Evolutionary conservation across 2,888 invertebrate species (phyloP).

Genomic region (Troides aeacus): DNA sequence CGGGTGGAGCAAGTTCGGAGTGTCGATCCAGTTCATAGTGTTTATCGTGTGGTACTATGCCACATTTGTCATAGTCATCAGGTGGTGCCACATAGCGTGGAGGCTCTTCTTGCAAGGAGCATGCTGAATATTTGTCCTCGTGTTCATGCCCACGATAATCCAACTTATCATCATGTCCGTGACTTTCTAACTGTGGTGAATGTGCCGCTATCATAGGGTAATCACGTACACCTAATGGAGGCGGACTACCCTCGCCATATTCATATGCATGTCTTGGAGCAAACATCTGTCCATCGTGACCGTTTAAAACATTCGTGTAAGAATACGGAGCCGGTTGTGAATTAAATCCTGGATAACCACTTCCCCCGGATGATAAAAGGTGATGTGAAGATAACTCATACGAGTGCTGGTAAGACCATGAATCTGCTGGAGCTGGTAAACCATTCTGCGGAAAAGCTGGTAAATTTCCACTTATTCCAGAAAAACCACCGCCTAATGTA

Average conservation of each 20-base stretch:
- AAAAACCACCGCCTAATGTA: constrained; percentile 82
- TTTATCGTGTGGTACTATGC: constrained; percentile 71
- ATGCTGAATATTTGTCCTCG: constrained; percentile 72
- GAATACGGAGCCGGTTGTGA: constrained; percentile 80
- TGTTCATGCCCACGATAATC: constrained; percentile 70
- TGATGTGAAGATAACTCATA: constrained; percentile 89
- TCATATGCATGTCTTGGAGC: constrained; percentile 82
- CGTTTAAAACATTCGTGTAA: constrained; percentile 84
- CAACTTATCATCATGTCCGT: constrained; percentile 75
- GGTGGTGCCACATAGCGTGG: constrained; percentile 79
- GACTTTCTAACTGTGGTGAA: constrained; percentile 80
- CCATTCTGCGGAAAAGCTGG: constrained; percentile 81
- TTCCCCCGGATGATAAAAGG: constrained; percentile 84
- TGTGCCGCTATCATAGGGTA: constrained; percentile 84
- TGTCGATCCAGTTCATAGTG: constrained; percentile 73
- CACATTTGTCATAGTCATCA: constrained; percentile 82
- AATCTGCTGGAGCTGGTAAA: constrained; percentile 84
- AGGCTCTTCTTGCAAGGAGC: constrained; percentile 73
- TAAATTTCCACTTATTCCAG: constrained; percentile 70
- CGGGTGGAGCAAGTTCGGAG: constrained; percentile 65
- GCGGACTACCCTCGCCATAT: constrained; percentile 82
- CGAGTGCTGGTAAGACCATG: constrained; percentile 89
- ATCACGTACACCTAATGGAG: constrained; percentile 82
- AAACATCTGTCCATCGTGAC: constrained; percentile 88
- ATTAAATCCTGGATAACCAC: constrained; percentile 83